Conservation (phyloP, 2,797 vertebrate genomes). For the Euphonia xanthogaster region DNA sequence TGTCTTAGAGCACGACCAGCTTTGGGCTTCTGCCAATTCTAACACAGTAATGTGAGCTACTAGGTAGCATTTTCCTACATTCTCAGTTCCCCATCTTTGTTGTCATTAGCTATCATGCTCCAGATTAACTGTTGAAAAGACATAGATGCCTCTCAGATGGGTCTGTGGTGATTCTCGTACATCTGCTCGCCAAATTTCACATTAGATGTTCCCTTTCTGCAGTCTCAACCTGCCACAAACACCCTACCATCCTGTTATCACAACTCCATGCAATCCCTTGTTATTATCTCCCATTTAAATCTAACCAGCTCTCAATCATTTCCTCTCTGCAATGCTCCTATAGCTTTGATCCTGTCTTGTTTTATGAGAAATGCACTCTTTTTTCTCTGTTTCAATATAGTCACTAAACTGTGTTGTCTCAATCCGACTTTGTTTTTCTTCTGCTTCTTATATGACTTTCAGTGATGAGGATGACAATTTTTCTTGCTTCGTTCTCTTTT, state of each 20-base stretch:
- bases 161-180: neutral
- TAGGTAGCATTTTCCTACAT: neutral
- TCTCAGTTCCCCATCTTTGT: neutral
- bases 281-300: neutral
- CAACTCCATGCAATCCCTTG: neutral
- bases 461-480: neutral
- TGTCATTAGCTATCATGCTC: neutral
- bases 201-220: neutral
- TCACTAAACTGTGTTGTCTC: neutral
- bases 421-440: neutral
- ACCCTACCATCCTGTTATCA: neutral
- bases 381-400: neutral
- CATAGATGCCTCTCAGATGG: neutral
- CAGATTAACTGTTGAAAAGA: neutral
- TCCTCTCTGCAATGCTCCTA: neutral
- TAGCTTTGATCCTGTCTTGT: neutral
- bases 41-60: neutral
- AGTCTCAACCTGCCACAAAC: neutral
- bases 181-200: neutral
- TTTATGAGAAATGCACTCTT: neutral
- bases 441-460: neutral
- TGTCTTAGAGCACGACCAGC: neutral
- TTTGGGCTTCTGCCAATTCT: conserved; percentile 9
- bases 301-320: neutral
- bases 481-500: neutral